Evolutionary conservation across 1,140 invertebrate species (phyloP).

Genomic region (Brachionus sp.): DNA sequence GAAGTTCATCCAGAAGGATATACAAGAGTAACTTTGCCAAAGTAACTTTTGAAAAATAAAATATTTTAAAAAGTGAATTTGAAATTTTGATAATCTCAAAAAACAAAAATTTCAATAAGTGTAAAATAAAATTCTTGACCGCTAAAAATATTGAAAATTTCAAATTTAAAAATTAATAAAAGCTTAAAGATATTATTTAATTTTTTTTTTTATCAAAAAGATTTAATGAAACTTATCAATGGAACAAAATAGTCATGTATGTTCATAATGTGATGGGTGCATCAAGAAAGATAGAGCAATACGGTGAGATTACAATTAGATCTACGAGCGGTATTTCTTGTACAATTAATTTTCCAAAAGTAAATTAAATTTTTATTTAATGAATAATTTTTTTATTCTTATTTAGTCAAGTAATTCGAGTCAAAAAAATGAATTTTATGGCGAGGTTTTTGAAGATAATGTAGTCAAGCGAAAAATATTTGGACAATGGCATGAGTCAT

Average conservation of each 20-base stretch:
- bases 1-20: constrained; percentile 60
- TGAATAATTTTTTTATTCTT: not conserved
- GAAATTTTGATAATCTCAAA: not conserved
- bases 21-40: constrained; percentile 60
- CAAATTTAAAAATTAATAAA: constrained; percentile 5
- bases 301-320: constrained; percentile 73
- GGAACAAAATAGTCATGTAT: constrained; percentile 84
- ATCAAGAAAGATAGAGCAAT: constrained; percentile 79
- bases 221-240: constrained; percentile 68
- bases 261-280: constrained; percentile 76
- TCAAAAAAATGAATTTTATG: constrained; percentile 43
- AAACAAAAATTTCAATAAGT: not conserved
- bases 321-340: constrained; percentile 65
- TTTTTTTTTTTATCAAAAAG: constrained; percentile 48
- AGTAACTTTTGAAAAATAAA: constrained; percentile 54
- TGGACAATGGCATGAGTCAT: constrained; percentile 46
- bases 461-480: constrained; percentile 43
- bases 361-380: constrained; percentile 50
- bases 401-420: constrained; percentile 5
- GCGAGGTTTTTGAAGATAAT: constrained; percentile 33
- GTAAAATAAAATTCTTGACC: not conserved
- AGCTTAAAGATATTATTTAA: too few species aligned
- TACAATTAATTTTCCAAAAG: constrained; percentile 77
- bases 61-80: not conserved
- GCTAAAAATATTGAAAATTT: not conserved